Percentiles rank a stretch among this genome's conserved stretches.
phyloP scores from a whole-genome alignment of 2,888 invertebrate species.

The Phengaris alcon region DNA sequence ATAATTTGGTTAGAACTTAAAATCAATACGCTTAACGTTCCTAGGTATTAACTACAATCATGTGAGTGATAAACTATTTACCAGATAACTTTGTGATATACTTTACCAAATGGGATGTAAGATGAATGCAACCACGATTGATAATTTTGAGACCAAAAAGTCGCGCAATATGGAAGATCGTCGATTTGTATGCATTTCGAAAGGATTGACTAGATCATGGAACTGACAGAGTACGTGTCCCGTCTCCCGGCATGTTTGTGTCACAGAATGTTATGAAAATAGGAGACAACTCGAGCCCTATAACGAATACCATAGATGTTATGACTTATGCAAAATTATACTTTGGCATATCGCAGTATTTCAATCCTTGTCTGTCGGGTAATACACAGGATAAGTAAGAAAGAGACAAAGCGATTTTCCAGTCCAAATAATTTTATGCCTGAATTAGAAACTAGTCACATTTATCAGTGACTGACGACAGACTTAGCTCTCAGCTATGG shows the following conservation, averaged over 20 bases:
- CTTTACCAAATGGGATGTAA: too few relatives aligned
- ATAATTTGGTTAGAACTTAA: constrained; percentile 2
- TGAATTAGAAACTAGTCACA: not conserved
- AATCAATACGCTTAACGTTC: not conserved
- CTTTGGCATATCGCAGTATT: not conserved
- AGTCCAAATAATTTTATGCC: not conserved
- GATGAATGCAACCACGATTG: too few relatives aligned
- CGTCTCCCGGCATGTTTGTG: not conserved
- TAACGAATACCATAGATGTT: not conserved
- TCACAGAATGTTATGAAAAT: not conserved
- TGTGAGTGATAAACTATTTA: too few relatives aligned
- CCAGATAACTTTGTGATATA: too few relatives aligned
- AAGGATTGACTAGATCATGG: constrained; percentile 9
- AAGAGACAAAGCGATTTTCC: not conserved
- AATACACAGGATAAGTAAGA: not conserved
- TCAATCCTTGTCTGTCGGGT: not conserved
- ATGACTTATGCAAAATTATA: not conserved
- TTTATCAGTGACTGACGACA: not conserved
- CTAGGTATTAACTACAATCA: too few relatives aligned
- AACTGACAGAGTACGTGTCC: not conserved
- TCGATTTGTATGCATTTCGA: constrained; percentile 10
- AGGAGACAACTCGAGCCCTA: not conserved
- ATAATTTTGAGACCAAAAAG: not conserved
- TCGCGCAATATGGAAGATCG: not conserved
- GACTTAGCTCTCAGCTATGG: not conserved